phyloP scores from a whole-genome alignment of 2,113 vertebrate genomes.

The Rana temporaria region DNA sequence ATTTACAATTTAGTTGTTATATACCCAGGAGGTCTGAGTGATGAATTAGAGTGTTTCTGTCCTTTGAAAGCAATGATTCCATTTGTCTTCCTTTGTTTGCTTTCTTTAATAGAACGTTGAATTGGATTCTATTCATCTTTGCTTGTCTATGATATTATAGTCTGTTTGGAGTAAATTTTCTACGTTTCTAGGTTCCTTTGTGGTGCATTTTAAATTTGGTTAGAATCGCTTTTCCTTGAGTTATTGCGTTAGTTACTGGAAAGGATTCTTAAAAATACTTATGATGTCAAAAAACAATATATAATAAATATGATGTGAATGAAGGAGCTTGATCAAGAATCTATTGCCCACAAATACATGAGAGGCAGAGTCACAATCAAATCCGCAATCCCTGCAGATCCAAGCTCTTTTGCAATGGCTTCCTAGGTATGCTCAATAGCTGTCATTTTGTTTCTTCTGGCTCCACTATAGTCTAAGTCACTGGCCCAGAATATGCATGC shows the following conservation, averaged over 20 bases:
- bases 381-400: no score
- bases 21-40: slow-evolving; percentile 18
- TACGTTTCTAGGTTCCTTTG: not conserved
- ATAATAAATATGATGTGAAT: not conserved
- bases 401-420: no score
- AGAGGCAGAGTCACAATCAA: no score
- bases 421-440: no score
- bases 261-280: not conserved
- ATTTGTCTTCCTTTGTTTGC: slow-evolving; percentile 26
- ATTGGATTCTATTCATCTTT: slow-evolving; percentile 9
- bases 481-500: no score
- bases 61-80: slow-evolving; percentile 17
- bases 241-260: not conserved
- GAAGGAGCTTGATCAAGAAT: not conserved
- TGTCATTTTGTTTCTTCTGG: no score
- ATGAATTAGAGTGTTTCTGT: slow-evolving; percentile 34
- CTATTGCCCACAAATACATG: not conserved
- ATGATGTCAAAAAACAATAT: not conserved
- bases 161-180: not conserved
- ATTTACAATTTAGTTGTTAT: slow-evolving; percentile 38
- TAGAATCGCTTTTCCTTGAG: not conserved
- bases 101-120: slow-evolving; percentile 11
- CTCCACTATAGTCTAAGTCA: no score
- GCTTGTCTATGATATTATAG: slow-evolving; percentile 14
- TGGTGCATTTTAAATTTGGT: not conserved